Base-by-base conservation (phyloP, 2,888 invertebrate species). In the Byasa hedistus region DNA sequence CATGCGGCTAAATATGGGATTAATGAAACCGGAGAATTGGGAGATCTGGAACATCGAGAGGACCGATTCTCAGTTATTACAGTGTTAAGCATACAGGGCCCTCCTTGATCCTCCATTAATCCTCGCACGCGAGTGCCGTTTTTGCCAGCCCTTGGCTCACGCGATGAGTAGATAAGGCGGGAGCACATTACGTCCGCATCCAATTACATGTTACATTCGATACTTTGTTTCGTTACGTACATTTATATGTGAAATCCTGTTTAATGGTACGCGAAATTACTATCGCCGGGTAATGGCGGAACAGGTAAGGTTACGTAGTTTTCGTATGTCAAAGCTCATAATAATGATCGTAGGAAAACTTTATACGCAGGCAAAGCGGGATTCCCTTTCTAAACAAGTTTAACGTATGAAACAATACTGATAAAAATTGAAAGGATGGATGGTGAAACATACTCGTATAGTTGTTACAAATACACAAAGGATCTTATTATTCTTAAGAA, bases 91-190 rank as follows among this genome's bases (percentile, higher is more conserved):
- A 72, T 69, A 57, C 62, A 64, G 64, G 69, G 70, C 68, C 69
- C 64, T 68, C 54, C 65, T 74, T 73, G 75, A 79, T 81, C 79
- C 73, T 62, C 71, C 73, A 76, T 79, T 80, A 83, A 81, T 82
- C 79, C 79, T 72, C 64, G 76, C 73, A 75, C 73, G 76, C 73
- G 76, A 72, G 69, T 69, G 75, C 73, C 76, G 79, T 85, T 83
- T 82, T 81, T 80, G 77, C 76, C 66, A 69, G 65, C 70, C 71
- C 74, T 69, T 70, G 65, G 66, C 75, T 75, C 78, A 76, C 76
- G 73, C 77, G 79, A 80, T 79, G 76, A 70, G 61, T 69, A 76
- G 80, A 82, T 81, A 82, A 79, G 77, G 73, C 70, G 72, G 70
- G 71, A 77, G 55, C 78, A 77, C 70, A 69, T 71, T 66, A 69